Percentiles rank a stretch among this genome's conserved stretches.
These are phyloP conservation scores for Pangasianodon gigas DNA, from an alignment of 2,113 vertebrate species.

Conservation along the genomic window DNA sequence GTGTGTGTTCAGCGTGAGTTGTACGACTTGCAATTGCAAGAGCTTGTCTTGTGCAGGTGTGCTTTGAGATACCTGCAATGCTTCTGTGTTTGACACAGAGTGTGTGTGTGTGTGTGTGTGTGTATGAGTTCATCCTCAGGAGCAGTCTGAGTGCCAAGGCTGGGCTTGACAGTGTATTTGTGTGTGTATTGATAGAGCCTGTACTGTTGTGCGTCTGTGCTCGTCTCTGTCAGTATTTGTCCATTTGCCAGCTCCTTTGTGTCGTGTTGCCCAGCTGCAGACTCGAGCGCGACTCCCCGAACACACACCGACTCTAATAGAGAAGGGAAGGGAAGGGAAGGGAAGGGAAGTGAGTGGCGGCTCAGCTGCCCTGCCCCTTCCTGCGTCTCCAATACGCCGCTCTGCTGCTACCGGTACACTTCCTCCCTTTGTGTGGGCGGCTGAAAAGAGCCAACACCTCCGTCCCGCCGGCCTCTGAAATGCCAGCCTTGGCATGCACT, in stretches of 20 bases:
- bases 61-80: constrained; percentile 7
- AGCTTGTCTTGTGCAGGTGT: constrained; percentile 27
- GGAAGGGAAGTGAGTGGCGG: constrained; percentile 60
- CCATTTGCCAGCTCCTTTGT: constrained; percentile 57
- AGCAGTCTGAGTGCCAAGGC: not conserved
- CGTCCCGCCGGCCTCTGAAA: constrained; percentile 38
- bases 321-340: constrained; percentile 50
- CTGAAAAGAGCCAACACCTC: constrained; percentile 64
- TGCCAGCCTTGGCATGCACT: constrained; percentile 28
- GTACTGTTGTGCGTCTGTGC: constrained; percentile 29
- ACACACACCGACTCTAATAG: constrained; percentile 66
- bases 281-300: not conserved
- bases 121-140: not conserved
- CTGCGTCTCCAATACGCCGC: constrained; percentile 60
- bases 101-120: not conserved
- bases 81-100: constrained; percentile 4
- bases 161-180: constrained; percentile 38
- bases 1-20: constrained; percentile 25
- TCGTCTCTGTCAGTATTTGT: constrained; percentile 44
- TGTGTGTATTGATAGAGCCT: constrained; percentile 21
- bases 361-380: constrained; percentile 69
- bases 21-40: constrained; percentile 15
- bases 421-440: constrained; percentile 75
- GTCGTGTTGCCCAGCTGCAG: constrained; percentile 61
- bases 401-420: constrained; percentile 50